Conservation (phyloP, 1,140 invertebrate species). For the Caerostris extrusa region DNA sequence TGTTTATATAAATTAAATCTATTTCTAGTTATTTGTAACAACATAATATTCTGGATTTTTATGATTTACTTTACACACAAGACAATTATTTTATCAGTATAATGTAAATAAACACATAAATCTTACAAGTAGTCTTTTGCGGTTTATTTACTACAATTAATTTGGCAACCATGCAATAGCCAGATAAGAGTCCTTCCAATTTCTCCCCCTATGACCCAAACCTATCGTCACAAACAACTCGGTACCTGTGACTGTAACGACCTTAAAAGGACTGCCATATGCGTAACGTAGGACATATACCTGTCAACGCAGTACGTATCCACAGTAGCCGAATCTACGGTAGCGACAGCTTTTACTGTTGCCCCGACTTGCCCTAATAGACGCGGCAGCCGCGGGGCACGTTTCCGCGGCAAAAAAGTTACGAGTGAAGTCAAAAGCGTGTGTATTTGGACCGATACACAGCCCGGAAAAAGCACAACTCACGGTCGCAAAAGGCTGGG, state of each 20-base stretch:
- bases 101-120: too few species aligned
- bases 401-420: not conserved
- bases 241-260: constrained; percentile 26
- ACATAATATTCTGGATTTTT: too few species aligned
- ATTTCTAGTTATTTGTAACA: too few species aligned
- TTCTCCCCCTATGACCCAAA: not conserved
- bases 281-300: constrained; percentile 17
- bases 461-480: not conserved
- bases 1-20: too few species aligned
- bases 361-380: constrained; percentile 30
- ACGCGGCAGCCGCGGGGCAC: not conserved
- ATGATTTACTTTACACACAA: too few species aligned
- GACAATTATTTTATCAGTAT: too few species aligned
- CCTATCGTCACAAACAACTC: constrained; percentile 9
- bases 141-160: too few species aligned
- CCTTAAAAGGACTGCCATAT: constrained; percentile 14
- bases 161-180: not conserved
- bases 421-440: not conserved
- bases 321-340: constrained; percentile 11
- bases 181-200: not conserved
- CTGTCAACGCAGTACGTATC: constrained; percentile 20
- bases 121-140: too few species aligned
- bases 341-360: constrained; percentile 14
- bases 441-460: constrained; percentile 20
- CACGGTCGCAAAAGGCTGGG: not conserved